phyloP scores from a whole-genome alignment of 2,888 invertebrate species.

The Macrophya annulata region DNA sequence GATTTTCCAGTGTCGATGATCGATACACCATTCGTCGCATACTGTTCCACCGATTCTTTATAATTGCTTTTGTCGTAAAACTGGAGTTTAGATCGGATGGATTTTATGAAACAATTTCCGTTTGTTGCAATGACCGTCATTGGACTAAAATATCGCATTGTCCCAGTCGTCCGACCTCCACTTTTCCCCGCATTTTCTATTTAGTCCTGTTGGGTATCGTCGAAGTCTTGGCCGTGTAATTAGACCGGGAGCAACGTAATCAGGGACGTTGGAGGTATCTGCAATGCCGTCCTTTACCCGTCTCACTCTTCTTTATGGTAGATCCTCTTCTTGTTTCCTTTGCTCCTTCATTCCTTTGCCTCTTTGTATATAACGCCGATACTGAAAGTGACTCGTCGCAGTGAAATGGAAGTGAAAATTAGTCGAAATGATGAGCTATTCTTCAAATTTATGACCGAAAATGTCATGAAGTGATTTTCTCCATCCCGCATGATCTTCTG shows the following conservation, averaged over 20 bases:
- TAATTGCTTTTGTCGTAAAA: not conserved
- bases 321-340: constrained; percentile 59
- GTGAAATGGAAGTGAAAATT: not conserved
- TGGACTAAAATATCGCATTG: not conserved
- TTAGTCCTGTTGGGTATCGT: constrained; percentile 64
- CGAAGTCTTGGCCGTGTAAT: constrained; percentile 68
- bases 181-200: not conserved
- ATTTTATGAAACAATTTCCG: not conserved
- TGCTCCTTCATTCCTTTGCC: constrained; percentile 23
- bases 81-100: not conserved
- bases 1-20: not conserved
- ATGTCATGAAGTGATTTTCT: not conserved
- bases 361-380: not conserved
- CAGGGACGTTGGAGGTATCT: constrained; percentile 69
- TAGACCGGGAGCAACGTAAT: constrained; percentile 71
- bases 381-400: not conserved
- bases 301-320: not conserved
- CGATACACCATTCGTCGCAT: not conserved
- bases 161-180: not conserved
- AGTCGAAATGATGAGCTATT: not conserved
- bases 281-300: constrained; percentile 29
- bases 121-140: not conserved
- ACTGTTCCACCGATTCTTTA: not conserved
- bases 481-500: not conserved
- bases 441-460: not conserved